Conservation (phyloP, 2,113 vertebrate species). For the Antidorcas marsupialis region DNA sequence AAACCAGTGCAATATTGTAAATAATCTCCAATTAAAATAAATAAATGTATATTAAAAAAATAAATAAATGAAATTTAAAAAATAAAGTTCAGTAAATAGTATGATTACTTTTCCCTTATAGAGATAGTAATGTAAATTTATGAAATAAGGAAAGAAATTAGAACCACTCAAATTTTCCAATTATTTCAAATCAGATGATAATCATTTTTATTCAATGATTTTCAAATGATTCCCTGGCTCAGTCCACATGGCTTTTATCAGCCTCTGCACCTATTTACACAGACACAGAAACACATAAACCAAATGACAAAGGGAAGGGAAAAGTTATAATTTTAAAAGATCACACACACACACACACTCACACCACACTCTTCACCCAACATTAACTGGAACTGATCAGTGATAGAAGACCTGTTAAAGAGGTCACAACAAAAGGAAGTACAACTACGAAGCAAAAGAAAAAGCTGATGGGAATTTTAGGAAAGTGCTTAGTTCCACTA, state of each 20-base stretch:
- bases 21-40: too few species aligned
- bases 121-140: constrained; percentile 21
- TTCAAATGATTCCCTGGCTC: background rate
- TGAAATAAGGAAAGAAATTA: background rate
- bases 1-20: too few species aligned
- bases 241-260: background rate
- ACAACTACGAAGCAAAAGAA: background rate
- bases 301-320: background rate
- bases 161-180: background rate
- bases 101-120: background rate
- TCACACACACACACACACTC: background rate
- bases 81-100: background rate
- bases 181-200: background rate
- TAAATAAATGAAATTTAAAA: too few species aligned
- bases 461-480: background rate
- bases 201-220: background rate
- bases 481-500: background rate
- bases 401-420: background rate
- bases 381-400: background rate
- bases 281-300: background rate
- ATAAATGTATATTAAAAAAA: too few species aligned
- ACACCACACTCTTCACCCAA: background rate
- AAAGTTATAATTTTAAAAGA: background rate
- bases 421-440: background rate
- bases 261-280: background rate